Conservation (phyloP, 2,113 vertebrate species). For the Marmota monax region DNA sequence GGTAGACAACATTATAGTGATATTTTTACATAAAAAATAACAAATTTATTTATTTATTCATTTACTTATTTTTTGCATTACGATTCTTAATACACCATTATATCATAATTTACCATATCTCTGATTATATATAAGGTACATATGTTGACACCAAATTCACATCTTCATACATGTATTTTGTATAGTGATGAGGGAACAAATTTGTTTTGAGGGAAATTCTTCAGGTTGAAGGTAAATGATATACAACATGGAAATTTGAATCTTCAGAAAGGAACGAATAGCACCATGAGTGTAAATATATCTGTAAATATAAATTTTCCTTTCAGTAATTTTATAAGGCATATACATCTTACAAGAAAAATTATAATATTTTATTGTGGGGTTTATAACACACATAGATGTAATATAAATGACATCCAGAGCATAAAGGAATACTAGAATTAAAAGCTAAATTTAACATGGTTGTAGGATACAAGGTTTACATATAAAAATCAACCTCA, state of each 20-base stretch:
- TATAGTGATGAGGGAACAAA: not conserved
- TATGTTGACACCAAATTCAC: too few species aligned
- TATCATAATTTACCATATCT: too few species aligned
- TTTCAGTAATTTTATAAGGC: not conserved
- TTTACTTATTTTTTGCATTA: too few species aligned
- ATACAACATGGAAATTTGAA: not conserved
- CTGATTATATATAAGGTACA: too few species aligned
- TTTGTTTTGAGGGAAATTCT: not conserved
- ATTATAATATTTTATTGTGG: not conserved
- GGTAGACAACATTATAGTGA: not conserved
- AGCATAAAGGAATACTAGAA: not conserved
- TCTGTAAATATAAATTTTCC: conserved; percentile 3
- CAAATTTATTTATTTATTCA: not conserved
- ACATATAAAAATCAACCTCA: not conserved
- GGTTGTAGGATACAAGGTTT: not conserved
- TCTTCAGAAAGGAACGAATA: not conserved
- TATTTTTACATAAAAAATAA: not conserved
- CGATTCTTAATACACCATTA: too few species aligned
- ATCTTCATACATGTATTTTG: too few species aligned
- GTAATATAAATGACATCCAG: not conserved
- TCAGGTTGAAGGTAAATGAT: not conserved
- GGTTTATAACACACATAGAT: not conserved
- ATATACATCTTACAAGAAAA: not conserved
- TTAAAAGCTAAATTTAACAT: not conserved
- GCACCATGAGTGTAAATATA: not conserved